phyloP scores from a whole-genome alignment of 92 coral and sea anemone genomes.

The Siderastrea siderea region DNA sequence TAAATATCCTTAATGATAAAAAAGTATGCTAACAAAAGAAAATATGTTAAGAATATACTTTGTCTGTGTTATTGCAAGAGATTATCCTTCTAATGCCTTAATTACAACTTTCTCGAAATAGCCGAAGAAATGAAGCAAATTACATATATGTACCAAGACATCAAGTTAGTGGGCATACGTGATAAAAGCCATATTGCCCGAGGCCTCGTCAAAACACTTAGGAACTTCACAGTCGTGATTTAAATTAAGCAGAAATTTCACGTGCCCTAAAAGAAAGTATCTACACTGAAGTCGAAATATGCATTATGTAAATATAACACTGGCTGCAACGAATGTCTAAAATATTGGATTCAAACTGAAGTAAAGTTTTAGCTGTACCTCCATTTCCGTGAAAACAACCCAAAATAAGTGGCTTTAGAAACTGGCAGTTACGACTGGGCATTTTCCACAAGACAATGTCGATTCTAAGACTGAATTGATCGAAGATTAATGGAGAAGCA shows the following conservation, averaged over 20 bases:
- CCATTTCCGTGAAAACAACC: conserved; percentile 41
- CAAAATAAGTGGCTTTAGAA: conserved; percentile 40
- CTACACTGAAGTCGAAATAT: not conserved
- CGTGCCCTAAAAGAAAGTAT: not conserved
- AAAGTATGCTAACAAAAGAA: conserved; percentile 31
- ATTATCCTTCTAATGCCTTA: conserved; percentile 30
- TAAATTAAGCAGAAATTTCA: not conserved
- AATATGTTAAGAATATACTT: conserved; percentile 22
- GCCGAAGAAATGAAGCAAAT: not conserved
- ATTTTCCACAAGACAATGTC: conserved; percentile 25
- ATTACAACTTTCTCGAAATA: conserved; percentile 30
- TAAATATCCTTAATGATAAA: conserved; percentile 7
- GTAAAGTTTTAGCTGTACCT: conserved; percentile 10
- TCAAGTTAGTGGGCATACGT: not conserved
- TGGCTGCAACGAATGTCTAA: not conserved
- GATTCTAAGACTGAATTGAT: not conserved
- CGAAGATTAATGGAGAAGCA: not conserved
- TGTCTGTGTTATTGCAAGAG: conserved; percentile 36
- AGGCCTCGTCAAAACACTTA: conserved; percentile 1
- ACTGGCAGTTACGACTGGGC: conserved; percentile 44
- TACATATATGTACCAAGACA: not conserved
- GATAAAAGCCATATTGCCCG: conserved; percentile 19
- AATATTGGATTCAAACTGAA: not conserved
- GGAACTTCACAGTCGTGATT: not conserved
- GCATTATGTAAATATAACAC: conserved; percentile 26